A percentile compares a stretch with the other conserved stretches of the same genome.
phyloP scores from a whole-genome alignment of 2,888 invertebrate genomes.

The Carcina quercana region DNA sequence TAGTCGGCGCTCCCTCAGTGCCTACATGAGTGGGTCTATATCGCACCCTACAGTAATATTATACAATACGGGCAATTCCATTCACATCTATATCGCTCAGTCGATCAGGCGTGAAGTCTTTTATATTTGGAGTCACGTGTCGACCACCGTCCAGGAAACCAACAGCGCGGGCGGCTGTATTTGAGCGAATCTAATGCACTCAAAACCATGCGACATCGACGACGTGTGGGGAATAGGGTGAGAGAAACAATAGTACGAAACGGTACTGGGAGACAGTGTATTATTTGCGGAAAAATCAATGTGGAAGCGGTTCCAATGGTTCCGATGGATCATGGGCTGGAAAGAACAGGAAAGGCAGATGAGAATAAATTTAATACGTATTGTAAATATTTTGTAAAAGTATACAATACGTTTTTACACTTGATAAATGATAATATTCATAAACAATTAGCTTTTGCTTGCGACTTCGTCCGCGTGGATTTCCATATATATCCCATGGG shows the following conservation, averaged over 20 bases:
- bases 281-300: conserved; percentile 73
- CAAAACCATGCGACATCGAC: conserved; percentile 55
- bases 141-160: conserved; percentile 64
- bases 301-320: conserved; percentile 60
- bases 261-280: conserved; percentile 41
- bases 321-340: too few relatives aligned
- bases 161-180: conserved; percentile 49
- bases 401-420: too few relatives aligned
- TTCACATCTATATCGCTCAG: conserved; percentile 58
- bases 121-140: conserved; percentile 69
- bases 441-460: too few relatives aligned
- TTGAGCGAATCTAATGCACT: conserved; percentile 70
- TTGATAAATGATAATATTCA: too few relatives aligned
- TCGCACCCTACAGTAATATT: conserved; percentile 44
- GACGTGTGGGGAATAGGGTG: conserved; percentile 28
- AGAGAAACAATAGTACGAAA: conserved; percentile 29
- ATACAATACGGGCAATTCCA: conserved; percentile 67
- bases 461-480: too few relatives aligned
- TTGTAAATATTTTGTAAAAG: too few relatives aligned
- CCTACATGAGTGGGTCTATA: conserved; percentile 25
- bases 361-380: too few relatives aligned
- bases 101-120: conserved; percentile 69
- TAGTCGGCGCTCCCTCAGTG: conserved; percentile 11
- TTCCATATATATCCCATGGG: too few relatives aligned
- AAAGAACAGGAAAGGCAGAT: too few relatives aligned